Percentiles rank a stretch among this genome's conserved stretches.
phyloP scores from a whole-genome alignment of 2,888 invertebrate species.

The Hipparchia semele region DNA sequence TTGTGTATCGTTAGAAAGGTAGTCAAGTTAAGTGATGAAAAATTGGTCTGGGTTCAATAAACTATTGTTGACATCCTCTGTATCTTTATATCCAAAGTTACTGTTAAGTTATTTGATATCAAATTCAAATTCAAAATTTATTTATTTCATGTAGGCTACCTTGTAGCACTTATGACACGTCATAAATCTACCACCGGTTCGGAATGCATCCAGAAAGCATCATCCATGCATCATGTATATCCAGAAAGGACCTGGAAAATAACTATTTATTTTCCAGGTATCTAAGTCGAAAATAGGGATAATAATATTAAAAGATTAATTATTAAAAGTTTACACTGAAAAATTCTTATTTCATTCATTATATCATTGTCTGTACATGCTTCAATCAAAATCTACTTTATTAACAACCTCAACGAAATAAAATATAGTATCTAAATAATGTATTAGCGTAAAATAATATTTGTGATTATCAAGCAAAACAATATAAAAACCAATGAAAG shows the following conservation, averaged over 20 bases:
- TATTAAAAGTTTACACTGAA: no score
- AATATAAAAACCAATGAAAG: conserved; percentile 10
- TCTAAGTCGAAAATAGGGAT: no score
- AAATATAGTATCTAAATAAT: neutral
- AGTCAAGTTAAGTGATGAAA: conserved; percentile 1
- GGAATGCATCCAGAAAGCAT: no score
- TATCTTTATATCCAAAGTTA: neutral
- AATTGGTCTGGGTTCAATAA: conserved; percentile 14
- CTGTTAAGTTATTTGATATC: neutral
- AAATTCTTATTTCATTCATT: no score
- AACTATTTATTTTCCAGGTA: no score
- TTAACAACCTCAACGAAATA: neutral
- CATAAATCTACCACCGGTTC: no score
- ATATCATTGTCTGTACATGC: no score
- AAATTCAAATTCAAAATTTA: no score
- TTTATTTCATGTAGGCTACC: no score
- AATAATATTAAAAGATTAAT: no score
- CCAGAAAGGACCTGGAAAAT: neutral
- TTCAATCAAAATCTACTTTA: neutral
- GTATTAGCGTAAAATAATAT: neutral
- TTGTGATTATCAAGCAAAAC: conserved; percentile 6
- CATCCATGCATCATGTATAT: neutral
- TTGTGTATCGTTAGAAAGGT: conserved; percentile 27
- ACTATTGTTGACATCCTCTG: conserved; percentile 14
- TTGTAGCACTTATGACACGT: no score